These are phyloP conservation scores for Gerosis bhagava DNA, from an alignment of 2,888 invertebrate species.

Conservation along the genomic window DNA sequence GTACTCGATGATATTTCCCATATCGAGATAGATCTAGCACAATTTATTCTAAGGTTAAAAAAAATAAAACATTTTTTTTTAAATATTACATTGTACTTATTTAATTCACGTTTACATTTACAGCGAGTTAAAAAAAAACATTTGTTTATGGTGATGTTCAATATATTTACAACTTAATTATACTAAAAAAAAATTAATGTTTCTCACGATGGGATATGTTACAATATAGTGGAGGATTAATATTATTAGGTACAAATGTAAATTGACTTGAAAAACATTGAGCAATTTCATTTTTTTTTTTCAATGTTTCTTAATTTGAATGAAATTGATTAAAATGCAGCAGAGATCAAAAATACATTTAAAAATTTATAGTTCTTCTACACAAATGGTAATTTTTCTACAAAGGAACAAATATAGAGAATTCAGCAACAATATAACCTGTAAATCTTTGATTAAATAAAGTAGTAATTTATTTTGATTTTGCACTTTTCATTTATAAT, in stretches of 20 bases:
- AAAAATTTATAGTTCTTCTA: too few relatives aligned
- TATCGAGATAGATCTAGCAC: conserved; percentile 60
- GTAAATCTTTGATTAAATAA: too few relatives aligned
- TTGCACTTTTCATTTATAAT: too few relatives aligned
- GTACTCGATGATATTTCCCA: conserved; percentile 54
- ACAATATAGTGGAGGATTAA: conserved; percentile 1
- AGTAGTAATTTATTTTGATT: too few relatives aligned
- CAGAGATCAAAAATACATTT: too few relatives aligned
- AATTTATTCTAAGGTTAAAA: conserved; percentile 58
- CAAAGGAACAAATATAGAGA: too few relatives aligned
- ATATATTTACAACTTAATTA: conserved; percentile 25
- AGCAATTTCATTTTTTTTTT: background rate
- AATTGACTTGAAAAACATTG: conserved; percentile 9
- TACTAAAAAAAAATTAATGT: background rate
- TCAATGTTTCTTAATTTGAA: too few relatives aligned
- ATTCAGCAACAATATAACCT: background rate
- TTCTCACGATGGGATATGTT: conserved; percentile 14
- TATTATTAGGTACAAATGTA: background rate
- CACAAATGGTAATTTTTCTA: too few relatives aligned
- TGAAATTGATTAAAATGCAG: too few relatives aligned
- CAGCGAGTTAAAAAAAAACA: conserved; percentile 1
- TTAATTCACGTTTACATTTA: conserved; percentile 40
- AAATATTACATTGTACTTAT: conserved; percentile 64
- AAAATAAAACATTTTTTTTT: conserved; percentile 65
- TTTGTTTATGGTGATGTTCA: conserved; percentile 3